These are phyloP conservation scores for Anoplius nigerrimus DNA, from an alignment of 2,888 invertebrate species.

Conservation along the genomic window DNA sequence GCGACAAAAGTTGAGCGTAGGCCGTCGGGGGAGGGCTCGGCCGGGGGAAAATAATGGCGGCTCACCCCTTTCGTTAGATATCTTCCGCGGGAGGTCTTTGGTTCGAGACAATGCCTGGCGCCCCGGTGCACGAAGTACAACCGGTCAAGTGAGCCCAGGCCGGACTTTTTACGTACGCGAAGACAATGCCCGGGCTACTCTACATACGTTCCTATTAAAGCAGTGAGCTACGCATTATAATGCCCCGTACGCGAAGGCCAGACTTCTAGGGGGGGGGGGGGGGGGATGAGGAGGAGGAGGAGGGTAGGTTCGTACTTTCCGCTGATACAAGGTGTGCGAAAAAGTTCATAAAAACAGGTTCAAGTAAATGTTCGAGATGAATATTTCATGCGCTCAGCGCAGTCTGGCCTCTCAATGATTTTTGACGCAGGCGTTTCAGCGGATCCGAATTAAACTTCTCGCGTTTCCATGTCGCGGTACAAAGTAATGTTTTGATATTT, in stretches of 20 bases:
- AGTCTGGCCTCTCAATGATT: too few relatives aligned
- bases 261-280: background rate
- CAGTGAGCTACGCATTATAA: constrained; percentile 34
- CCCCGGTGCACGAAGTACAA: constrained; percentile 45
- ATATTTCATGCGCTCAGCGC: too few relatives aligned
- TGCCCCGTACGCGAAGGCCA: constrained; percentile 8
- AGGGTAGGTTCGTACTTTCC: background rate
- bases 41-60: constrained; percentile 18
- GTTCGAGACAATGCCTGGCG: constrained; percentile 65
- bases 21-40: too few relatives aligned
- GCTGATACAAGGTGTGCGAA: too few relatives aligned
- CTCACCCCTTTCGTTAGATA: constrained; percentile 56
- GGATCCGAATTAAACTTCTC: too few relatives aligned
- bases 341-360: too few relatives aligned
- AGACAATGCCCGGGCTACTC: constrained; percentile 24
- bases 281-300: background rate
- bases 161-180: background rate
- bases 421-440: too few relatives aligned
- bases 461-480: too few relatives aligned
- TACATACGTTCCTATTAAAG: constrained; percentile 34
- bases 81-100: constrained; percentile 61
- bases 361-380: too few relatives aligned
- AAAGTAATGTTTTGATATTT: too few relatives aligned
- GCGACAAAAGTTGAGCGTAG: too few relatives aligned
- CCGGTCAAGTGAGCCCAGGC: constrained; percentile 21